Evolutionary conservation across 1,140 invertebrate genomes (phyloP).

Genomic region (Belonocnema kinseyi): DNA sequence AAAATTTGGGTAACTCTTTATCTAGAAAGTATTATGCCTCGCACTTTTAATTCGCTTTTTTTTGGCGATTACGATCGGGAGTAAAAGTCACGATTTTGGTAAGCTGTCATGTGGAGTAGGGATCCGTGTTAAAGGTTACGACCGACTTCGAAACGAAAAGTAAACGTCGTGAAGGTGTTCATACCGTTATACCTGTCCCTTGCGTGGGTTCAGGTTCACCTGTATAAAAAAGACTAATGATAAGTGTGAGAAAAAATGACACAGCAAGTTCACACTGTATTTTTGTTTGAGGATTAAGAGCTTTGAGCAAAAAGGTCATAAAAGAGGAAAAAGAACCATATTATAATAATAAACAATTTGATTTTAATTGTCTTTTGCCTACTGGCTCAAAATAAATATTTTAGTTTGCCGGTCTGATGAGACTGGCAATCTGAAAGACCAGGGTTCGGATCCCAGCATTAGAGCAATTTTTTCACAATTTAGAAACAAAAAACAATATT

Average conservation of each 20-base stretch:
- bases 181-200: slow-evolving; percentile 49
- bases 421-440: too few relatives aligned
- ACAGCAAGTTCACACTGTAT: slow-evolving; percentile 18
- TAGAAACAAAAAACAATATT: too few relatives aligned
- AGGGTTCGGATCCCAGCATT: too few relatives aligned
- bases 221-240: slow-evolving; percentile 35
- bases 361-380: too few relatives aligned
- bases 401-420: too few relatives aligned
- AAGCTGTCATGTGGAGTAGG: slow-evolving; percentile 46
- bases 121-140: slow-evolving; percentile 48
- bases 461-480: too few relatives aligned
- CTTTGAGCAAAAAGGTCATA: not conserved
- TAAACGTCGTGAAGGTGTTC: slow-evolving; percentile 47
- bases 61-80: slow-evolving; percentile 45
- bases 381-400: too few relatives aligned
- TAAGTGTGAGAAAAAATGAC: slow-evolving; percentile 41
- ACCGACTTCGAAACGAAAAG: slow-evolving; percentile 55
- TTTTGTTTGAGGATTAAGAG: not conserved
- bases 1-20: too few relatives aligned
- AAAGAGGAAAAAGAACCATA: not conserved
- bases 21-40: too few relatives aligned
- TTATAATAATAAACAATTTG: not conserved
- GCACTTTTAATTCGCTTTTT: slow-evolving; percentile 9
- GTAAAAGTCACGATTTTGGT: slow-evolving; percentile 46
- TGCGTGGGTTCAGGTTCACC: slow-evolving; percentile 40